Evolutionary conservation across 2,888 invertebrate genomes (phyloP).

Genomic region (Pandemis corylana): DNA sequence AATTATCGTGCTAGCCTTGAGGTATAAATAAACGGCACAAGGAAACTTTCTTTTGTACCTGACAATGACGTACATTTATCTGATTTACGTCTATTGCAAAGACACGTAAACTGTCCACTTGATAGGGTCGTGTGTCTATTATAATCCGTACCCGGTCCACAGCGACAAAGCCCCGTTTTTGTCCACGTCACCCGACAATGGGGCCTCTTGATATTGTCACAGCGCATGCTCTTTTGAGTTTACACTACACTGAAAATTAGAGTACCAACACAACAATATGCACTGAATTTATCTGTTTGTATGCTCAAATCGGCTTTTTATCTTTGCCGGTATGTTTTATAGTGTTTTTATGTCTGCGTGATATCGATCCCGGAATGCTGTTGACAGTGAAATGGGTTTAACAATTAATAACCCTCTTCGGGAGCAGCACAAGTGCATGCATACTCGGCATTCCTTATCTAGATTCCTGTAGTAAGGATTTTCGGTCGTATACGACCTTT

Average conservation of each 20-base stretch:
- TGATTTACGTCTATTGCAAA: slow-evolving; percentile 37
- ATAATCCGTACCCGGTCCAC: slow-evolving; percentile 59
- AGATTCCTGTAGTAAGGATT: slow-evolving; percentile 39
- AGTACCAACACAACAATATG: slow-evolving; percentile 77
- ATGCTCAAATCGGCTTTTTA: slow-evolving; percentile 62
- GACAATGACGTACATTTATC: slow-evolving; percentile 38
- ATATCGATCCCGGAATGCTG: slow-evolving; percentile 79
- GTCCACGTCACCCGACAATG: slow-evolving; percentile 69
- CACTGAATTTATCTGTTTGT: slow-evolving; percentile 70
- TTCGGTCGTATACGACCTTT: slow-evolving; percentile 44
- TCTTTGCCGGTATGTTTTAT: slow-evolving; percentile 74
- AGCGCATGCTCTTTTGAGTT: slow-evolving; percentile 76
- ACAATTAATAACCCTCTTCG: slow-evolving; percentile 82
- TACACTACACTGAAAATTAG: slow-evolving; percentile 82
- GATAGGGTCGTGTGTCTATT: slow-evolving; percentile 63
- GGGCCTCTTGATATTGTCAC: slow-evolving; percentile 70
- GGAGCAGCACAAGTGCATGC: slow-evolving; percentile 62
- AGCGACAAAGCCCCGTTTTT: slow-evolving; percentile 73
- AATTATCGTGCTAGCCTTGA: slow-evolving; percentile 34
- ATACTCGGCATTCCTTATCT: slow-evolving; percentile 61
- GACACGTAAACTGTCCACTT: slow-evolving; percentile 64
- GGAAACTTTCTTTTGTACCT: slow-evolving; percentile 31
- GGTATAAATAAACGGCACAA: slow-evolving; percentile 23
- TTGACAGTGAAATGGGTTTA: slow-evolving; percentile 83
- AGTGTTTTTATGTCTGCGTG: slow-evolving; percentile 67